Evolutionary conservation across 2,888 invertebrate species (phyloP).

Genomic region (Zonitis immaculata): DNA sequence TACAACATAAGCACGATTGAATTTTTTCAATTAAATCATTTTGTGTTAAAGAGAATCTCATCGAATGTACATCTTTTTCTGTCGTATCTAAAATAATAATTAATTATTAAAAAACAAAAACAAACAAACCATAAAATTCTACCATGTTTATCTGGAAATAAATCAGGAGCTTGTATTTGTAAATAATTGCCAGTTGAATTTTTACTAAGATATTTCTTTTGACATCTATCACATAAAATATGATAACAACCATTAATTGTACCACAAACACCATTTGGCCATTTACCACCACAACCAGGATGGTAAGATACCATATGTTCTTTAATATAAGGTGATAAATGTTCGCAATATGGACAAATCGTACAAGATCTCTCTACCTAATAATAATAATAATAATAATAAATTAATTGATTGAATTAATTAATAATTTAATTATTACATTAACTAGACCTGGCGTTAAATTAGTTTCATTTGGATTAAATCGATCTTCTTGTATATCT

Average conservation of each 20-base stretch:
- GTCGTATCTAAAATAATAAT: constrained; percentile 33
- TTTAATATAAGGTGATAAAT: constrained; percentile 46
- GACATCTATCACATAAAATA: constrained; percentile 52
- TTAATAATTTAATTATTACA: neutral
- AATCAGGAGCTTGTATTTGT: constrained; percentile 43
- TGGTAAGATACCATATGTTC: constrained; percentile 52
- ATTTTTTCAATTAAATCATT: constrained; percentile 39
- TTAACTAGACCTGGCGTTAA: neutral
- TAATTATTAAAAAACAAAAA: constrained; percentile 1
- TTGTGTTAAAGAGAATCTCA: constrained; percentile 35
- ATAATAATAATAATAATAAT: no score
- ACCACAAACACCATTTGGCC: constrained; percentile 52
- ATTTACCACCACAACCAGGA: constrained; percentile 54
- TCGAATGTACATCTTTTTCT: constrained; percentile 38
- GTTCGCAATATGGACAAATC: constrained; percentile 46
- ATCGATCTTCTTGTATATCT: neutral
- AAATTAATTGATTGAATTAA: no score
- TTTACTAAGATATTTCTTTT: constrained; percentile 45
- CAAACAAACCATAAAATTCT: constrained; percentile 3
- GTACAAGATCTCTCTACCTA: constrained; percentile 26
- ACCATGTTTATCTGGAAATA: constrained; percentile 43
- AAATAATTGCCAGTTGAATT: constrained; percentile 26
- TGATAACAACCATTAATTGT: constrained; percentile 47
- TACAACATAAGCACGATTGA: constrained; percentile 41
- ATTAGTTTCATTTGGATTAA: neutral